A percentile compares a stretch with the other conserved stretches of the same genome.
Evolutionary conservation across 2,888 invertebrate genomes (phyloP).

Genomic region (Pyrocoelia pectoralis): DNA sequence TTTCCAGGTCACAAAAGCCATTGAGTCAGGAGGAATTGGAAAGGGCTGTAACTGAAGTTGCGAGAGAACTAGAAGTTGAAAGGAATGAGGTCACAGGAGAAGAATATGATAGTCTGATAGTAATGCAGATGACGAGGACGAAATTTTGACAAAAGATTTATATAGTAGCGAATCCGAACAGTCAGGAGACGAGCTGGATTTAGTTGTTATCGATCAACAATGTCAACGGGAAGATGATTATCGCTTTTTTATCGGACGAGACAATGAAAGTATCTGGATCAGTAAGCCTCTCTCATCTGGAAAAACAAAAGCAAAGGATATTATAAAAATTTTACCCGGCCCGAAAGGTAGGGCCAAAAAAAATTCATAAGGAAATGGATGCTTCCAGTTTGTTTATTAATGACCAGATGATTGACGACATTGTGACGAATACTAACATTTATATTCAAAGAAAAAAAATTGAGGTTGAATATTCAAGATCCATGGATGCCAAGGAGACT

Average conservation of each 20-base stretch:
- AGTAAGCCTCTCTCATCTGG: neutral
- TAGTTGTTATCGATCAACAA: neutral
- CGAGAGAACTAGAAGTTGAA: too few relatives aligned
- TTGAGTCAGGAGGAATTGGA: too few relatives aligned
- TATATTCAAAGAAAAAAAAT: too few relatives aligned
- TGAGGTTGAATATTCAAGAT: too few relatives aligned
- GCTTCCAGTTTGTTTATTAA: neutral
- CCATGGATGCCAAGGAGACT: neutral
- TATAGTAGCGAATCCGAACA: constrained; percentile 26
- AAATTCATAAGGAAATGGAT: neutral
- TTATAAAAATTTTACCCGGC: constrained; percentile 2
- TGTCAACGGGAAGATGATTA: neutral
- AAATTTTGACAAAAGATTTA: constrained; percentile 12
- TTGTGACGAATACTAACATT: too few relatives aligned
- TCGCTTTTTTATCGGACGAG: constrained; percentile 1
- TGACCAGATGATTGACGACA: neutral
- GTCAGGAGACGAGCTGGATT: neutral
- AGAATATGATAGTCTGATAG: constrained; percentile 25
- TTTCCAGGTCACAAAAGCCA: too few relatives aligned
- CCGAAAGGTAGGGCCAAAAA: constrained; percentile 3
- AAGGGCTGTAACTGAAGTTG: too few relatives aligned
- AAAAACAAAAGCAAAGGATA: neutral
- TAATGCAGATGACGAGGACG: constrained; percentile 13
- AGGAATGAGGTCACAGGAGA: too few relatives aligned
- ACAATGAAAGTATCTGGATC: neutral